Base-by-base conservation (phyloP, 2,797 vertebrate genomes). In the Phoeniculus purpureus region DNA sequence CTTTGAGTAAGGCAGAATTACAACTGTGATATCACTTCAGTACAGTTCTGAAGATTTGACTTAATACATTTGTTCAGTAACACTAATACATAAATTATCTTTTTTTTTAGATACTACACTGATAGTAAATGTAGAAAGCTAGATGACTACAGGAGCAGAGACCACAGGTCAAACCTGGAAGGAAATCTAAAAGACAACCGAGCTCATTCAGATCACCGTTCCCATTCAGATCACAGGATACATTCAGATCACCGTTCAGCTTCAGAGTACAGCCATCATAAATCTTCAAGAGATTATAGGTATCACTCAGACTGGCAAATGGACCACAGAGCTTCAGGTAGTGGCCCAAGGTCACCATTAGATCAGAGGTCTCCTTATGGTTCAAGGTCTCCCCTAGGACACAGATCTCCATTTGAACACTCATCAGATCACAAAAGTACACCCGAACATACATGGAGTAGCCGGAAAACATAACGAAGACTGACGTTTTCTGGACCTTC, bases 231-330 rank as follows among this genome's bases (percentile, higher is more conserved):
- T 80, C 98, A 98, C 85, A 97, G 98, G 56, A 96, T 97, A 61
- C 96, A 98, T 65, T 97, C 96, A 75, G 98, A 98, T 87, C 98
- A 98, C 64, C 98, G 98, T 68, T 98, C 98, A 40, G 80, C 96
- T 90, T 97, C 98, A 2, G 98, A 98, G 51, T 98, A 98, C 89
- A 88, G 95, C 65, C 98, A 98, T 92, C 98, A 98, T 85, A 98
- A 98, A 96, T 98, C 98, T 74, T 98, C 98, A 26, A 97, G 98
- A 92, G 98, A 98, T 79, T 99, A 99, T 75, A 98, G 99, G 74
- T 99, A 99, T 97, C 99, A 99, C 94, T 98, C 98, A 51, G 99
- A 99, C 97, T 99, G 99, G 98, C 99, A 99, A 90, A 95, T 98
- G 91, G 99, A 99, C 96, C 98, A 99, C 96, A 97, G 99, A 92